Conservation (phyloP, 1,140 invertebrate species). For the Scaptodrosophila lebanonensis region DNA sequence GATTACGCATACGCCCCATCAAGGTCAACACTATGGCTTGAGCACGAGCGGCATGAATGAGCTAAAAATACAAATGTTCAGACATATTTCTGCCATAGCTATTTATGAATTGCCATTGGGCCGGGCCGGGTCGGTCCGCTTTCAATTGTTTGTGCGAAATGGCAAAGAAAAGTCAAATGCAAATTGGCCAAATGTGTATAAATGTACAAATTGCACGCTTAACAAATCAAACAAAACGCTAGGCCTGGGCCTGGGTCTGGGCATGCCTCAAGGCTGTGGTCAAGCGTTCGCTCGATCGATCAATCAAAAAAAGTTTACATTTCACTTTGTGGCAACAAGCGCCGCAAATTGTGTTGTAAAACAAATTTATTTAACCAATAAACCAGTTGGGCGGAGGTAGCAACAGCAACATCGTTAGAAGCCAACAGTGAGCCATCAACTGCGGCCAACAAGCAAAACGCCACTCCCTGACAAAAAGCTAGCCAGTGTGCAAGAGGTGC, state of each 20-base stretch:
- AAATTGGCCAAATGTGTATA: slow-evolving; percentile 16
- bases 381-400: not conserved
- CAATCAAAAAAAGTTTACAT: slow-evolving; percentile 52
- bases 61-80: slow-evolving; percentile 12
- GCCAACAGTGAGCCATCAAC: no score
- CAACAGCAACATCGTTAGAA: no score
- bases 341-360: no score
- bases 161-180: slow-evolving; percentile 1
- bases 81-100: slow-evolving; percentile 7
- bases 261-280: not conserved
- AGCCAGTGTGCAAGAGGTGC: slow-evolving; percentile 3
- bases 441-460: no score
- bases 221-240: slow-evolving; percentile 25
- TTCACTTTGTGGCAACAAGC: slow-evolving; percentile 47
- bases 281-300: slow-evolving; percentile 27
- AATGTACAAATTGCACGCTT: no score
- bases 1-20: slow-evolving; percentile 58
- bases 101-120: slow-evolving; percentile 20
- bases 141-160: no score
- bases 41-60: slow-evolving; percentile 24
- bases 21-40: slow-evolving; percentile 39
- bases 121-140: not conserved
- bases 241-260: slow-evolving; percentile 19
- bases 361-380: not conserved
- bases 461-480: no score